Conservation (phyloP, 2,888 invertebrate species). For the Drosophila birchii region DNA sequence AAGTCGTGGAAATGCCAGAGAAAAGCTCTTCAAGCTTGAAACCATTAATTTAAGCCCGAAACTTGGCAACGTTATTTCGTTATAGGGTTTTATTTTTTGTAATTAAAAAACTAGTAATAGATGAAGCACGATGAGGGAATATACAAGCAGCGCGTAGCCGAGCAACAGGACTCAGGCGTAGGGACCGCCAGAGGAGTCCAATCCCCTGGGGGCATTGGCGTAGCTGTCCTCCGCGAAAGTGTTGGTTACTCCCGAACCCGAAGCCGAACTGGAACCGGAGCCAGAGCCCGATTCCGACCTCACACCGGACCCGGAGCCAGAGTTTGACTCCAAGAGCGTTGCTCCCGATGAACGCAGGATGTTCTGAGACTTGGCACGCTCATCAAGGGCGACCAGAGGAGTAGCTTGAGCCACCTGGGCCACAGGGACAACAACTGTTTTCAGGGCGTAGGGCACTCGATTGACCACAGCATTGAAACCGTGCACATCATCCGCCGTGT, state of each 20-base stretch:
- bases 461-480: constrained; percentile 86
- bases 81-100: constrained; percentile 18
- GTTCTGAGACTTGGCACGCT: constrained; percentile 44
- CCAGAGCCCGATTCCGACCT: not conserved
- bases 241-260: constrained; percentile 9
- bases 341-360: constrained; percentile 6
- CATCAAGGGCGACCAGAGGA: constrained; percentile 33
- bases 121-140: constrained; percentile 47
- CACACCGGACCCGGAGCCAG: not conserved
- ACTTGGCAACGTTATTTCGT: constrained; percentile 11
- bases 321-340: not conserved
- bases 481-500: constrained; percentile 85
- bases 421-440: constrained; percentile 41
- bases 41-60: constrained; percentile 9
- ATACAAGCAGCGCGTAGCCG: constrained; percentile 17
- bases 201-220: constrained; percentile 47
- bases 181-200: constrained; percentile 47
- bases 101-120: constrained; percentile 50
- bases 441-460: constrained; percentile 83
- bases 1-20: constrained; percentile 5
- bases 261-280: not conserved
- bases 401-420: constrained; percentile 8
- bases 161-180: constrained; percentile 54
- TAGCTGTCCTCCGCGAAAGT: constrained; percentile 55
- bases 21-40: constrained; percentile 21